These are phyloP conservation scores for Lepidochrysops patricia DNA, from an alignment of 2,888 invertebrate species.

Conservation along the genomic window DNA sequence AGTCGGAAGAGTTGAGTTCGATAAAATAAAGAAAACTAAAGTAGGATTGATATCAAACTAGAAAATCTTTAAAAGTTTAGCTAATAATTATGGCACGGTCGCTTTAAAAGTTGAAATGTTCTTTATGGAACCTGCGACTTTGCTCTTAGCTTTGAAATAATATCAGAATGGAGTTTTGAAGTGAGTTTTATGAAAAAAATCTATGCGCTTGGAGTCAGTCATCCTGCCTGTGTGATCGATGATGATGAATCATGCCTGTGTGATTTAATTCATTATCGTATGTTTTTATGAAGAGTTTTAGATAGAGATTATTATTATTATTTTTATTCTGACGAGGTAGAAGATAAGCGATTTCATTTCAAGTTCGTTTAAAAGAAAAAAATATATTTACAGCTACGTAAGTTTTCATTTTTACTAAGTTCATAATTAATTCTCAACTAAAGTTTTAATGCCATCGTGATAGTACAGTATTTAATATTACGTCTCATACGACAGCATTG, in stretches of 20 bases:
- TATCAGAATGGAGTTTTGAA: slow-evolving; percentile 10
- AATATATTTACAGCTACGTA: too few species aligned
- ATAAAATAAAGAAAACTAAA: slow-evolving; percentile 13
- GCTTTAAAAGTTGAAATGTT: slow-evolving; percentile 12
- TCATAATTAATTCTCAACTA: too few species aligned
- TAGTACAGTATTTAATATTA: too few species aligned
- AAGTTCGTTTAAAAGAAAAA: too few species aligned
- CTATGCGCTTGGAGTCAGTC: not conserved
- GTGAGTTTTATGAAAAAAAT: slow-evolving; percentile 3
- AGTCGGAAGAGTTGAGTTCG: slow-evolving; percentile 5
- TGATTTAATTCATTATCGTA: slow-evolving; percentile 1
- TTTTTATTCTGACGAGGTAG: too few species aligned
- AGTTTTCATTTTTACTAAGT: too few species aligned
- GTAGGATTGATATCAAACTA: slow-evolving; percentile 12
- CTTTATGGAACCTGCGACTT: slow-evolving; percentile 8
- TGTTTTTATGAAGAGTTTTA: not conserved
- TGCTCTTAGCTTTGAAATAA: slow-evolving; percentile 12
- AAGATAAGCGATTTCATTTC: too few species aligned
- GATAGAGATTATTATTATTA: not conserved
- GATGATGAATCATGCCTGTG: not conserved
- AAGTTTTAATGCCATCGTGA: too few species aligned
- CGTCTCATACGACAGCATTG: too few species aligned
- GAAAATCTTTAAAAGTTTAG: slow-evolving; percentile 12
- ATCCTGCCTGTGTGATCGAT: not conserved
- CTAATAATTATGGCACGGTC: slow-evolving; percentile 13